A percentile compares a stretch with the other conserved stretches of the same genome.
These are phyloP conservation scores for Eulimnadia texana DNA, from an alignment of 1,140 invertebrate genomes.

Conservation along the genomic window DNA sequence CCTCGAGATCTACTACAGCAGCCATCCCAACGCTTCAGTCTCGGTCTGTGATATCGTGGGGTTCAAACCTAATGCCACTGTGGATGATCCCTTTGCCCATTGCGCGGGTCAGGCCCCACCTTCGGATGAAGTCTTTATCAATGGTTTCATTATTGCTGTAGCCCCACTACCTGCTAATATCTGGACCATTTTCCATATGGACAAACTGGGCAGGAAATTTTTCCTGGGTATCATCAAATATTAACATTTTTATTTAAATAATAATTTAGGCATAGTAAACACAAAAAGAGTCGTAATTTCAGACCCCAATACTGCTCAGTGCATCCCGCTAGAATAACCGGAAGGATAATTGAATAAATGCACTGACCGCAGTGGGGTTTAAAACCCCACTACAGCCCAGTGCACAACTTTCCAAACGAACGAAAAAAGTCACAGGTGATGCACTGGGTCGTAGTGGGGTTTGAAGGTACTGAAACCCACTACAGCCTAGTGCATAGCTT, in stretches of 20 bases:
- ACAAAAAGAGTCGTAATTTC: no score
- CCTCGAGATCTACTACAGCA: conserved; percentile 56
- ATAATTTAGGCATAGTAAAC: no score
- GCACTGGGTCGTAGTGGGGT: no score
- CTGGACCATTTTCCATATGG: conserved; percentile 56
- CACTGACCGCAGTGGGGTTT: no score
- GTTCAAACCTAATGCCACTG: conserved; percentile 45
- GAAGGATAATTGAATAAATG: no score
- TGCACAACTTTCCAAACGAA: no score
- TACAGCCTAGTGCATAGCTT: no score
- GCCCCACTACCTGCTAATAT: conserved; percentile 70
- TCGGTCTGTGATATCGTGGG: conserved; percentile 59
- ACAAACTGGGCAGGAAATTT: conserved; percentile 71
- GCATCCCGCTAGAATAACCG: no score
- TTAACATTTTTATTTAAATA: conserved; percentile 4
- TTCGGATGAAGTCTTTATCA: conserved; percentile 48
- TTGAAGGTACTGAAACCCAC: no score
- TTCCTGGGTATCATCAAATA: conserved; percentile 39
- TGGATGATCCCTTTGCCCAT: conserved; percentile 9
- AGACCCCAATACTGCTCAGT: no score
- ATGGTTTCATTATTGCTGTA: conserved; percentile 69
- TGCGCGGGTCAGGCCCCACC: conserved; percentile 4
- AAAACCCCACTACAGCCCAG: no score
- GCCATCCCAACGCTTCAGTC: conserved; percentile 38
- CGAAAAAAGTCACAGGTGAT: no score